These are phyloP conservation scores for Xenopus petersii DNA, from an alignment of 2,797 vertebrate species.

Conservation along the genomic window DNA sequence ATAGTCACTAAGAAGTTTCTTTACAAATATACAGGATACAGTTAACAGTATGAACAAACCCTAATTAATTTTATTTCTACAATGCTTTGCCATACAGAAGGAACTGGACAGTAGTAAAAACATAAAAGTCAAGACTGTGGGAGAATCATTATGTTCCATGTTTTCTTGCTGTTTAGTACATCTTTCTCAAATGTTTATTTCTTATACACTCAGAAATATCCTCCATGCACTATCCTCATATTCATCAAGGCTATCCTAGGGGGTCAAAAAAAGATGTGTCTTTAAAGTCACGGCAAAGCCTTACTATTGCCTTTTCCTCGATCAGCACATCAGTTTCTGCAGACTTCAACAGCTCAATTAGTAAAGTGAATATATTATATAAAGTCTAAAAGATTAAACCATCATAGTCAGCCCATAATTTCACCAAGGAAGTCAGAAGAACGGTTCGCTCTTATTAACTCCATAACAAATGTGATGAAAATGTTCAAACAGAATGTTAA, in stretches of 20 bases:
- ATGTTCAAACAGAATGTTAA: conserved; percentile 99
- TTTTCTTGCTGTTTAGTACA: too few relatives aligned
- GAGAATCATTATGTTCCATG: too few relatives aligned
- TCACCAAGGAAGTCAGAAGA: conserved; percentile 97
- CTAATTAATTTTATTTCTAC: too few relatives aligned
- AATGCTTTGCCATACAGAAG: too few relatives aligned
- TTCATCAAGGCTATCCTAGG: not conserved
- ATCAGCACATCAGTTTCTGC: conserved; percentile 69
- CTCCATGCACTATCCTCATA: too few relatives aligned
- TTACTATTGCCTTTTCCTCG: conserved; percentile 14
- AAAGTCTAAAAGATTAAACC: conserved; percentile 98
- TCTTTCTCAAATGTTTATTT: too few relatives aligned
- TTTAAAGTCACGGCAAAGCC: not conserved
- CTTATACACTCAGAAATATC: too few relatives aligned
- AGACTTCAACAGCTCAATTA: conserved; percentile 90
- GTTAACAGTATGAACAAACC: too few relatives aligned
- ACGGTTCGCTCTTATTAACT: conserved; percentile 99
- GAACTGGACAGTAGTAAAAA: too few relatives aligned
- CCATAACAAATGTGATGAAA: conserved; percentile 97
- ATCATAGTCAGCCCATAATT: conserved; percentile 99
- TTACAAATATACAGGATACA: too few relatives aligned
- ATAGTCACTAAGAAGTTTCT: too few relatives aligned
- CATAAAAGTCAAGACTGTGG: too few relatives aligned
- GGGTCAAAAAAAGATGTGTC: not conserved
- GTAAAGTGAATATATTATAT: conserved; percentile 95